A percentile compares a stretch with the other conserved stretches of the same genome.
phyloP scores from a whole-genome alignment of 2,888 invertebrate genomes.

The Rhamphomyia laevipes region DNA sequence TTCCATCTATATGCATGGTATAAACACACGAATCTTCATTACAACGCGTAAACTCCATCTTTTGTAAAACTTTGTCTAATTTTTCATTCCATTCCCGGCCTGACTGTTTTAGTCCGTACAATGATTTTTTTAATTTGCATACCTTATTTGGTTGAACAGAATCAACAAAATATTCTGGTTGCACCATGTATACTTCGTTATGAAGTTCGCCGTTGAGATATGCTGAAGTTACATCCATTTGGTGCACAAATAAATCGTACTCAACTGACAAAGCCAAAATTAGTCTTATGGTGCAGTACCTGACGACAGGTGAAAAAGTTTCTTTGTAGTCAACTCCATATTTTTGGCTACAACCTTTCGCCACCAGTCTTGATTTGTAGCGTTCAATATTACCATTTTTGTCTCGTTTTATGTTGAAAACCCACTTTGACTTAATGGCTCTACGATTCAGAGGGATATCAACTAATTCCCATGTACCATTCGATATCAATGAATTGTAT shows the following conservation, averaged over 20 bases:
- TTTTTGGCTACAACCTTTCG: slow-evolving; percentile 9
- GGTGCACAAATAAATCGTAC: slow-evolving; percentile 3
- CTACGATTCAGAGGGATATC: slow-evolving; percentile 3
- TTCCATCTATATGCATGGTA: not conserved
- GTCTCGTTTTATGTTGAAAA: slow-evolving; percentile 9
- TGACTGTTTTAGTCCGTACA: slow-evolving; percentile 12
- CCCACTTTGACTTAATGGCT: slow-evolving; percentile 8
- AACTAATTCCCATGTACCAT: slow-evolving; percentile 5
- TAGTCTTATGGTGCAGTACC: slow-evolving; percentile 1
- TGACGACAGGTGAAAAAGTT: slow-evolving; percentile 5
- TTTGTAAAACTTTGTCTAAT: slow-evolving; percentile 1
- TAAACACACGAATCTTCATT: not conserved
- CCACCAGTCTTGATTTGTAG: slow-evolving; percentile 10
- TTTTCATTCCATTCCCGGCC: slow-evolving; percentile 11
- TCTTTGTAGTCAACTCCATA: no score
- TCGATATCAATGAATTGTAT: not conserved
- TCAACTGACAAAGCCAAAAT: slow-evolving; percentile 5
- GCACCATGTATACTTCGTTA: no score
- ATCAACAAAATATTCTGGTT: no score
- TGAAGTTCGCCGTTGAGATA: slow-evolving; percentile 1
- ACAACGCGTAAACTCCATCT: slow-evolving; percentile 1
- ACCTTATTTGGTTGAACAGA: slow-evolving; percentile 2
- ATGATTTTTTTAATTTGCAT: slow-evolving; percentile 7
- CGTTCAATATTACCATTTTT: slow-evolving; percentile 3
- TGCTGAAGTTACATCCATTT: slow-evolving; percentile 8